Percentiles rank a stretch among this genome's conserved stretches.
Evolutionary conservation across 2,888 invertebrate genomes (phyloP).

Genomic region (Rhorus exstirpatorius): DNA sequence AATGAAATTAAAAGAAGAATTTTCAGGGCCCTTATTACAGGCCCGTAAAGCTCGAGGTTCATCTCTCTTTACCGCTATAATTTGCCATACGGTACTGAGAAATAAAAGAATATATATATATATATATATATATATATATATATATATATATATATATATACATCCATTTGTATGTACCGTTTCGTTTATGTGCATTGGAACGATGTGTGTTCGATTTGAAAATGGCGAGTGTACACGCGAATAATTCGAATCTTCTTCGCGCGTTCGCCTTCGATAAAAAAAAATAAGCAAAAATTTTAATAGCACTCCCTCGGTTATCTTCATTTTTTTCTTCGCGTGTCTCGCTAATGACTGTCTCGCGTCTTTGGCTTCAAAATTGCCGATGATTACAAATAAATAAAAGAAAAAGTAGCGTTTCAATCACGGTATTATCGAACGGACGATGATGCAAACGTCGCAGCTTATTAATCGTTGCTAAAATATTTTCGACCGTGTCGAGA

Average conservation of each 20-base stretch:
- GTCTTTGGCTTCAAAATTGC: slow-evolving; percentile 14
- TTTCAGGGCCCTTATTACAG: slow-evolving; percentile 34
- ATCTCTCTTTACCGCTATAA: slow-evolving; percentile 28
- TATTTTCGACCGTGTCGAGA: no score
- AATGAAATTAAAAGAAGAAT: background rate
- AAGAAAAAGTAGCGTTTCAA: background rate
- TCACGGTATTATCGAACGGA: background rate
- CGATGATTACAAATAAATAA: background rate
- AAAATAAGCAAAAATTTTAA: slow-evolving; percentile 3
- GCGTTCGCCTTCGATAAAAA: no score
- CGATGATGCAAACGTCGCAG: no score
- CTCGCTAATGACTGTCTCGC: slow-evolving; percentile 22
- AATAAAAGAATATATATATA: background rate
- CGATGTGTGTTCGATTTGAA: slow-evolving; percentile 19
- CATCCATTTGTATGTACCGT: background rate
- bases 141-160: no score
- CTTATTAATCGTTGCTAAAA: no score
- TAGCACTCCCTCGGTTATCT: background rate
- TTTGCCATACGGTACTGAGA: slow-evolving; percentile 20
- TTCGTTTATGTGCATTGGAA: slow-evolving; percentile 31
- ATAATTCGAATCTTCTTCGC: background rate
- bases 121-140: background rate
- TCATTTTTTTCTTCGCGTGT: background rate
- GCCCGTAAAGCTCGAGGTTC: slow-evolving; percentile 25
- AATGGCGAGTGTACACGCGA: slow-evolving; percentile 30